Percentiles rank a stretch among this genome's conserved stretches.
Conservation (phyloP, 2,888 invertebrate species). For the Entomobrya multifasciata region DNA sequence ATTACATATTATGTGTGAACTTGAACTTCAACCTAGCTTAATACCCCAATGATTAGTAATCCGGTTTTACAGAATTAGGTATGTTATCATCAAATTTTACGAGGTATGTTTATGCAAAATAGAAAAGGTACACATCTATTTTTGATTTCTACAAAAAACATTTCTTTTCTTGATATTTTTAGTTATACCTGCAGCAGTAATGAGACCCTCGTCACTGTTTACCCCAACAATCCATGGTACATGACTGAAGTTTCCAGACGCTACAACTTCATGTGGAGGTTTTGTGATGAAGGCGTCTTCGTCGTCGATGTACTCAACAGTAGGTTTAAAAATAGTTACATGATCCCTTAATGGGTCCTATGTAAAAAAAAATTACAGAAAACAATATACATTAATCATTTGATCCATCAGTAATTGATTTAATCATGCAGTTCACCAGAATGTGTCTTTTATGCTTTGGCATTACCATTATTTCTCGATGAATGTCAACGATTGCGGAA, state of each 20-base stretch:
- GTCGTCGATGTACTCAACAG: constrained; percentile 81
- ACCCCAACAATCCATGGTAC: constrained; percentile 83
- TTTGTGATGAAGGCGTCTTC: constrained; percentile 82
- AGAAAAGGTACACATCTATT: too few species aligned
- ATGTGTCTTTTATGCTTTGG: too few species aligned
- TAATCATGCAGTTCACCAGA: too few species aligned
- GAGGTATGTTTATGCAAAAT: not conserved
- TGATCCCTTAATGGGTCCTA: constrained; percentile 73
- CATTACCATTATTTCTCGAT: constrained; percentile 72
- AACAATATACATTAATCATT: too few species aligned
- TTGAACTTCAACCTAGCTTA: constrained; percentile 43
- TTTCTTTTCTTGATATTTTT: too few species aligned
- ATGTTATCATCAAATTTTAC: too few species aligned
- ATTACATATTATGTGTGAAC: not conserved
- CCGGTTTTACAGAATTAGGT: too few species aligned
- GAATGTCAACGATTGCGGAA: constrained; percentile 72
- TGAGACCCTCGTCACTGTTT: constrained; percentile 83
- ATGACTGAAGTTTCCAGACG: constrained; percentile 81
- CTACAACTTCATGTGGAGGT: constrained; percentile 82
- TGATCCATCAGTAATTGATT: too few species aligned
- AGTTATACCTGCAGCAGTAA: constrained; percentile 82
- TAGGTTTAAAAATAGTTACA: constrained; percentile 82
- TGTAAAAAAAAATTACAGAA: too few species aligned
- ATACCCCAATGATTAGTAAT: too few species aligned
- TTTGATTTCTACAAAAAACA: too few species aligned